A percentile compares a stretch with the other conserved stretches of the same genome.
Conservation (phyloP, 2,797 vertebrate species). For the Rhinoraja longicauda region DNA sequence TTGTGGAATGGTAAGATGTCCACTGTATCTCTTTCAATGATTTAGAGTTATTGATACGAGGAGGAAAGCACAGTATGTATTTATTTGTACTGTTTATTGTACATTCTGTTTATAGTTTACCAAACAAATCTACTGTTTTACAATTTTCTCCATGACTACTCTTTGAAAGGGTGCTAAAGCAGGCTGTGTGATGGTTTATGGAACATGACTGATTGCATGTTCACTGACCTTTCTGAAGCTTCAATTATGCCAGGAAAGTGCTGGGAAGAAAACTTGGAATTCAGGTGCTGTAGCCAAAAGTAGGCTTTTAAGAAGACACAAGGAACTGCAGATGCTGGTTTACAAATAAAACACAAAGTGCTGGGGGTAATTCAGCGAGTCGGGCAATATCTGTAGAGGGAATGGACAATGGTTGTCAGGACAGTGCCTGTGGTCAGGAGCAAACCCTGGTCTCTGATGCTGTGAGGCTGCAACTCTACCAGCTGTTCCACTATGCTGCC, state of each 20-base stretch:
- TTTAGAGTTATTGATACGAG: background rate
- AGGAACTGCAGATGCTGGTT: too few species aligned
- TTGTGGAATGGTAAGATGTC: background rate
- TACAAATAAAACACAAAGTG: too few species aligned
- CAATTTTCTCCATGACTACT: background rate
- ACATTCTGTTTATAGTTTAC: slow-evolving; percentile 30
- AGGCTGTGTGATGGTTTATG: background rate
- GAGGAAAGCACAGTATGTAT: slow-evolving; percentile 34
- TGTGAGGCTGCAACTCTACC: too few species aligned
- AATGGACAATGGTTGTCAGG: too few species aligned
- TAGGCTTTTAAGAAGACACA: background rate
- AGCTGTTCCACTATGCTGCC: too few species aligned
- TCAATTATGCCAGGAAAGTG: background rate
- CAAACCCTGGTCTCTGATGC: too few species aligned
- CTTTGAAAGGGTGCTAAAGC: background rate
- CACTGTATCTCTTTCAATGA: background rate
- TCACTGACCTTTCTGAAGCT: slow-evolving; percentile 20
- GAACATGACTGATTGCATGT: background rate
- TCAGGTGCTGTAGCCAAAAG: background rate
- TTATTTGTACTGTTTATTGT: slow-evolving; percentile 24
- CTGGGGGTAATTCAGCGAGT: too few species aligned
- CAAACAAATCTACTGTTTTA: background rate
- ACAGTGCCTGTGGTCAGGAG: too few species aligned
- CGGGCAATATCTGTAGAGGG: too few species aligned
- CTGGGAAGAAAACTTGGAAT: background rate